Percentiles rank a stretch among this genome's conserved stretches.
phyloP scores from a whole-genome alignment of 2,888 invertebrate genomes.

The Spicauda simplicius region DNA sequence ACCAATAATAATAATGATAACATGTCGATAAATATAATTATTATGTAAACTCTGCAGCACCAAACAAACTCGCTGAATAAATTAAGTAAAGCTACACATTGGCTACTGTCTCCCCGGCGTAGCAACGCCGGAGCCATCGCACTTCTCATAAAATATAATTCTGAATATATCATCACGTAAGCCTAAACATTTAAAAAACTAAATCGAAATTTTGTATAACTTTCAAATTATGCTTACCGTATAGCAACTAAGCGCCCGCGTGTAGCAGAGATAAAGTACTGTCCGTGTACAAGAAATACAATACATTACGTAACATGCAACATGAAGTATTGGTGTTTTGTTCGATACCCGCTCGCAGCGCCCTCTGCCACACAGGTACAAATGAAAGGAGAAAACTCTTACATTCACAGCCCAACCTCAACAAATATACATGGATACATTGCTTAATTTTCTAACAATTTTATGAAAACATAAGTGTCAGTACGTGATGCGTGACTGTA shows the following conservation, averaged over 20 bases:
- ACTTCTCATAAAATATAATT: constrained; percentile 9
- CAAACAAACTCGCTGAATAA: constrained; percentile 48
- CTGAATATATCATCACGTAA: constrained; percentile 7
- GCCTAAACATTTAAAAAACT: constrained; percentile 5
- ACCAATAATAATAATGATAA: constrained; percentile 32
- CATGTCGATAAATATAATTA: constrained; percentile 33
- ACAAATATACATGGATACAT: constrained; percentile 8
- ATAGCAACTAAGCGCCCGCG: not conserved
- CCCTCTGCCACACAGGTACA: constrained; percentile 45
- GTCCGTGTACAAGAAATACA: not conserved
- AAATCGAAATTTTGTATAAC: constrained; percentile 6
- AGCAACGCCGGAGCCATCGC: not conserved
- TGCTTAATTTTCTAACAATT: constrained; percentile 3
- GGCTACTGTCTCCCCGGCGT: not conserved
- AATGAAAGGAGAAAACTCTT: constrained; percentile 9
- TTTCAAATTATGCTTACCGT: not conserved
- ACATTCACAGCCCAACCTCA: constrained; percentile 26
- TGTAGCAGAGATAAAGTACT: constrained; percentile 6
- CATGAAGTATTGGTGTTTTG: constrained; percentile 1
- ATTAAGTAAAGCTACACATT: constrained; percentile 46
- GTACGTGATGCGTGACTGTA: constrained; percentile 5
- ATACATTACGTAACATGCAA: constrained; percentile 4
- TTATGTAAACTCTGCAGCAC: constrained; percentile 50
- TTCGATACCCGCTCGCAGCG: constrained; percentile 25
- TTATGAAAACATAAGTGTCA: constrained; percentile 7